Percentiles rank a stretch among this genome's conserved stretches.
Conservation (phyloP, 2,888 invertebrate genomes). For the Blastobasis adustella region DNA sequence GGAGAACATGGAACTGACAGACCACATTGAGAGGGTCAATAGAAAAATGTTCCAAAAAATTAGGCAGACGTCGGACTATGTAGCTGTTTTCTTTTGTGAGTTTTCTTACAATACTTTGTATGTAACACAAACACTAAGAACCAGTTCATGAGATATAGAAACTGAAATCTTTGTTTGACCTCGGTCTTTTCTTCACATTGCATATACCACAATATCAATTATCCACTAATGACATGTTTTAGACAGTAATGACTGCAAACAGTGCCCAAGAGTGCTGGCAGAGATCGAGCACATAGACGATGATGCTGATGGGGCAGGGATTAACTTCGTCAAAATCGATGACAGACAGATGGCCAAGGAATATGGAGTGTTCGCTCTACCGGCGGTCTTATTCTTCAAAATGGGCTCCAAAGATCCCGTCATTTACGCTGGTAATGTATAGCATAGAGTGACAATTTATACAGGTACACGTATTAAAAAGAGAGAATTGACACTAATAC, state of each 20-base stretch:
- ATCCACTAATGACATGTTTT: conserved; percentile 72
- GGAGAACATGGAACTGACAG: conserved; percentile 94
- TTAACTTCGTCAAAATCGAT: conserved; percentile 94
- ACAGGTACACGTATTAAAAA: too few relatives aligned
- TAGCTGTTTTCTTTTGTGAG: conserved; percentile 96
- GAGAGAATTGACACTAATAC: too few relatives aligned
- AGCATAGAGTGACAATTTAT: too few relatives aligned
- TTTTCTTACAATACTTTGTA: conserved; percentile 26
- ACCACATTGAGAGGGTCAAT: conserved; percentile 94
- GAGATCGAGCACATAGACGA: conserved; percentile 96
- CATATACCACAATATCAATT: conserved; percentile 35
- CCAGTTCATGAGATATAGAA: too few relatives aligned
- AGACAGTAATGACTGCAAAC: conserved; percentile 97
- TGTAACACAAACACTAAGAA: neutral
- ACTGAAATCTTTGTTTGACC: too few relatives aligned
- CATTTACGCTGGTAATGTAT: conserved; percentile 87
- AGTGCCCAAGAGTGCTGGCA: conserved; percentile 89
- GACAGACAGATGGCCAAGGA: conserved; percentile 91
- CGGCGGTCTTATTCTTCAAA: conserved; percentile 93
- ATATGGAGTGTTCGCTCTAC: conserved; percentile 91
- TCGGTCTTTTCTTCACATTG: too few relatives aligned
- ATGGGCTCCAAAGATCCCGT: conserved; percentile 91
- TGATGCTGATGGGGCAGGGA: conserved; percentile 91
- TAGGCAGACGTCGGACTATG: conserved; percentile 89
- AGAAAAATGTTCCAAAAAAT: conserved; percentile 95